A percentile compares a stretch with the other conserved stretches of the same genome.
Conservation (phyloP, 2,888 invertebrate species). For the Dysmachus trigonus region DNA sequence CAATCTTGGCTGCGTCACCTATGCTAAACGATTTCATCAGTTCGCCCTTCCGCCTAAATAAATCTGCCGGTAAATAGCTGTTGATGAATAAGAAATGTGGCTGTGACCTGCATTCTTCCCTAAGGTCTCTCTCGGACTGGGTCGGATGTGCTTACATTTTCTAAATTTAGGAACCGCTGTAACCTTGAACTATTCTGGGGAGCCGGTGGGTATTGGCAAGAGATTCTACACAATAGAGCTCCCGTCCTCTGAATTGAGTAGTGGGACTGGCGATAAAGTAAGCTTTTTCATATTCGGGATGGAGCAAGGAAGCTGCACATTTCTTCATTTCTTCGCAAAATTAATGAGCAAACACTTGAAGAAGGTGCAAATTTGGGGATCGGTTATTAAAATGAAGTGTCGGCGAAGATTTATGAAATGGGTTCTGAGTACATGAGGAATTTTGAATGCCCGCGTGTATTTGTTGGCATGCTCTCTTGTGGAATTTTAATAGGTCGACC, state of each 20-base stretch:
- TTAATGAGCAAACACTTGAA: background rate
- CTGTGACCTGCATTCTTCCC: background rate
- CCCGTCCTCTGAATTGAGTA: background rate
- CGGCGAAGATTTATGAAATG: background rate
- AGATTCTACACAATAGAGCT: background rate
- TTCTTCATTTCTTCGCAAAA: background rate
- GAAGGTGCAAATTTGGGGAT: background rate
- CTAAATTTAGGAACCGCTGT: background rate
- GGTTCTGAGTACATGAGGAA: background rate
- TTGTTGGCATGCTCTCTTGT: background rate
- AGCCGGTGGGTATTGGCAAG: background rate
- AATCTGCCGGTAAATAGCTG: background rate
- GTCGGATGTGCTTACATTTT: background rate
- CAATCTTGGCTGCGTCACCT: background rate
- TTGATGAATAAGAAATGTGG: background rate
- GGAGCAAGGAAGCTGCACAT: background rate
- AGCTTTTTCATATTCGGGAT: background rate
- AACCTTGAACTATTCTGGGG: background rate
- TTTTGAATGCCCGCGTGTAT: background rate
- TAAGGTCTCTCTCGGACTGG: background rate
- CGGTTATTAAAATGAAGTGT: background rate
- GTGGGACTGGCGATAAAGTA: background rate
- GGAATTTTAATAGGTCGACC: background rate
- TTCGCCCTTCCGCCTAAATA: background rate
- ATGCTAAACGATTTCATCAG: background rate